Evolutionary conservation across 2,888 invertebrate genomes (phyloP).

Genomic region (Geophilus truncorum): DNA sequence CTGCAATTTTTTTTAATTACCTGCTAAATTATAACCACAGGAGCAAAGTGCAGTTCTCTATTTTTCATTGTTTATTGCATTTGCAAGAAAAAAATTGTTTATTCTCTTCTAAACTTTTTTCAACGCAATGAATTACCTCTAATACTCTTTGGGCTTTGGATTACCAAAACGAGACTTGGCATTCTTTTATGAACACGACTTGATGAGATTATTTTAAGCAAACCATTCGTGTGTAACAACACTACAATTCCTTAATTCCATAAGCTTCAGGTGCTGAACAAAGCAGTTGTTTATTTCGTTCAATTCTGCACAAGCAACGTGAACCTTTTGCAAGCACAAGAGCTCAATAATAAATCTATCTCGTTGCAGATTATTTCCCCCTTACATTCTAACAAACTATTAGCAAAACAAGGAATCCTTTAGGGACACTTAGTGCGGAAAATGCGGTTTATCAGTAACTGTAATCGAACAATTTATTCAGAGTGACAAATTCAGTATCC

Average conservation of each 20-base stretch:
- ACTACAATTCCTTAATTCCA: background rate
- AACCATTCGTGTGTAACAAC: background rate
- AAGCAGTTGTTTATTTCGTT: background rate
- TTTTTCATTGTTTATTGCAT: too few relatives aligned
- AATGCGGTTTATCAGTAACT: background rate
- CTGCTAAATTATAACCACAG: background rate
- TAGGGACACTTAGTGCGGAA: background rate
- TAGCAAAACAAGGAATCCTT: background rate
- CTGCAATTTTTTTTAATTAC: background rate
- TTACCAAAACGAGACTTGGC: background rate
- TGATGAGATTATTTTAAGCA: background rate
- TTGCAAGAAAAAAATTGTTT: too few relatives aligned
- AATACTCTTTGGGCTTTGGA: background rate
- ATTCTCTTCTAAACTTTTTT: background rate
- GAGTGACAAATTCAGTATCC: background rate
- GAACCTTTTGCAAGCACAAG: background rate
- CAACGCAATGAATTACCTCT: background rate
- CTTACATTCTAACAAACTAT: background rate
- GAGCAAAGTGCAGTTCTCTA: too few relatives aligned
- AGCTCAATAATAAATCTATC: background rate
- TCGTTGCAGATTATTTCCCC: background rate
- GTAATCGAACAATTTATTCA: slow-evolving; percentile 6
- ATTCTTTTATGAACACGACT: background rate
- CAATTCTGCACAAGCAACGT: background rate
- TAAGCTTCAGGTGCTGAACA: background rate